Percentiles rank a stretch among this genome's conserved stretches.
phyloP scores from a whole-genome alignment of 2,797 vertebrate genomes.

The Hippopotamyrus pictus region DNA sequence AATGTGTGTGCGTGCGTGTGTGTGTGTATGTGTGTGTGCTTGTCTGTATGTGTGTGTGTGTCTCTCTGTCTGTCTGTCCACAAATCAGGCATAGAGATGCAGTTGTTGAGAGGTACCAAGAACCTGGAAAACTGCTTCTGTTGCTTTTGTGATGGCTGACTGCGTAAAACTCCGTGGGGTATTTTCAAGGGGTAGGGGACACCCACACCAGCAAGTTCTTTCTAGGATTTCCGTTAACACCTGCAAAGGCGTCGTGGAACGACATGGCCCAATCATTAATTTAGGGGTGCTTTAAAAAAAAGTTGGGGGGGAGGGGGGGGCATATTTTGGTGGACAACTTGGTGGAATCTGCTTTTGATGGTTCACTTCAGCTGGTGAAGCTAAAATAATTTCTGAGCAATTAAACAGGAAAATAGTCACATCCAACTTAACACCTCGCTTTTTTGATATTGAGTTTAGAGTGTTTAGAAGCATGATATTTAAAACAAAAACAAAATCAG shows the following conservation, averaged over 20 bases:
- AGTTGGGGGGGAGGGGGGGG: neutral
- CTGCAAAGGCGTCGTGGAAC: neutral
- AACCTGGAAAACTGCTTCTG: constrained; percentile 28
- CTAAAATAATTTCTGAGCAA: neutral
- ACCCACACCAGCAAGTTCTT: neutral
- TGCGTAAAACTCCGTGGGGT: neutral
- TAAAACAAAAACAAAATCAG: neutral
- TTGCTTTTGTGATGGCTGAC: constrained; percentile 12
- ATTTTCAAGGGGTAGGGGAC: neutral
- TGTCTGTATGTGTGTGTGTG: neutral
- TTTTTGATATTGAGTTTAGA: neutral
- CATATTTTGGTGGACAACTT: neutral
- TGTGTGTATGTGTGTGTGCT: neutral
- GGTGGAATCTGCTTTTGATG: neutral
- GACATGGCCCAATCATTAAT: neutral
- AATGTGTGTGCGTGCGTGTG: constrained; percentile 16
- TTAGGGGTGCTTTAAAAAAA: neutral
- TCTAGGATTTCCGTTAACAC: constrained; percentile 31
- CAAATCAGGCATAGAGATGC: constrained; percentile 13
- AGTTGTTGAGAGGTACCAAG: constrained; percentile 26
- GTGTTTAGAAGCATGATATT: neutral
- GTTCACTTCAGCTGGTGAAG: neutral
- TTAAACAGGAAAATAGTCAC: neutral
- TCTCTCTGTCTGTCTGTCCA: neutral
- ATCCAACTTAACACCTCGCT: neutral